Conservation (phyloP, 64 coral and sea anemone species). For the Platygyra sinensis region DNA sequence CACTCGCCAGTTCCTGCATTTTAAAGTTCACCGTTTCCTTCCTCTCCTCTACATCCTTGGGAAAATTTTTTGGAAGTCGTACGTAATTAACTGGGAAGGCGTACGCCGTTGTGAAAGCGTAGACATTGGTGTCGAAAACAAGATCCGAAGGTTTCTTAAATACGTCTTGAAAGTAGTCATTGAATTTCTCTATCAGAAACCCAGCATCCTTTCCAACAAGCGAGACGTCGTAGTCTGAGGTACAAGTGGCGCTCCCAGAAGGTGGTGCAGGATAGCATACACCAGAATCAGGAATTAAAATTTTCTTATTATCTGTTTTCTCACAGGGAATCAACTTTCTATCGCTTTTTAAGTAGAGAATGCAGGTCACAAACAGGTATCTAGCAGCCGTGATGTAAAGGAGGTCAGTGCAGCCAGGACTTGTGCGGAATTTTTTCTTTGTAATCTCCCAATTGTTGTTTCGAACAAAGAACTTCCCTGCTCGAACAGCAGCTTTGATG, state of each 20-base stretch:
- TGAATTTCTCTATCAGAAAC: conserved; percentile 45
- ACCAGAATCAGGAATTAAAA: neutral
- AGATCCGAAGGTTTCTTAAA: conserved; percentile 36
- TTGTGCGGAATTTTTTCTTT: conserved; percentile 15
- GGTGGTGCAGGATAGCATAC: conserved; percentile 73
- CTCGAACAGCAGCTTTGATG: neutral
- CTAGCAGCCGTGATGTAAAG: neutral
- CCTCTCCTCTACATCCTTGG: neutral
- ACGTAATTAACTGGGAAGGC: conserved; percentile 37
- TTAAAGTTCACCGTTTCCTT: neutral
- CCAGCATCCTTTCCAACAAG: conserved; percentile 60
- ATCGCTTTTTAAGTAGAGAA: neutral
- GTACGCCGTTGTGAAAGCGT: conserved; percentile 34
- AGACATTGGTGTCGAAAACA: conserved; percentile 54
- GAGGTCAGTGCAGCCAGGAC: neutral
- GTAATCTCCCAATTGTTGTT: conserved; percentile 46
- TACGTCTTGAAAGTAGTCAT: conserved; percentile 39
- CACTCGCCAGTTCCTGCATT: conserved; percentile 62
- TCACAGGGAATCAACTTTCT: neutral
- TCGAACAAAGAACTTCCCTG: conserved; percentile 32
- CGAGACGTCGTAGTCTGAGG: conserved; percentile 63
- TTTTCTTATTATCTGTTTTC: neutral
- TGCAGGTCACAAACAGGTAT: neutral
- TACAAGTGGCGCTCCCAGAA: conserved; percentile 51
- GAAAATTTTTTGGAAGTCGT: conserved; percentile 22